phyloP scores from a whole-genome alignment of 1,140 invertebrate species.

The Coptotermes formosanus region DNA sequence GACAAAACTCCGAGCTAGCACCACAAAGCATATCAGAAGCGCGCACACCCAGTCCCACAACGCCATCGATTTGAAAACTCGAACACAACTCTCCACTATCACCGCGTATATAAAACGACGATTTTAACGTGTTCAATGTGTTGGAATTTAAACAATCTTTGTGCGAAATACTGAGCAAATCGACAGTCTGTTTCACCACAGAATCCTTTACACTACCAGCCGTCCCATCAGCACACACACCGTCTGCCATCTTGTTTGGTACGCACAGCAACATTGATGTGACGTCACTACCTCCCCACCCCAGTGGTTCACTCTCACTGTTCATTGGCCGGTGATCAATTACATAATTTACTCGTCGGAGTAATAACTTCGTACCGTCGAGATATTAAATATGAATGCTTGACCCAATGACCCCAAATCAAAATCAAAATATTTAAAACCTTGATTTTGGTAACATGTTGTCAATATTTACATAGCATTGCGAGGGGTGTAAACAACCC shows the following conservation, averaged over 20 bases:
- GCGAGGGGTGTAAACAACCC: background rate
- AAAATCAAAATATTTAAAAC: conserved; percentile 22
- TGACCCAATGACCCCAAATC: conserved; percentile 32
- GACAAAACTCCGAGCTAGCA: conserved; percentile 30
- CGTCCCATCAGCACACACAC: conserved; percentile 33
- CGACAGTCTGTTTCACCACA: conserved; percentile 30
- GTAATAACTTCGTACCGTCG: conserved; percentile 29
- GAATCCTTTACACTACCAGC: conserved; percentile 25
- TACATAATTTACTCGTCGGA: conserved; percentile 33
- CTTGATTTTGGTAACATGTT: background rate
- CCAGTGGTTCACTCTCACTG: conserved; percentile 26
- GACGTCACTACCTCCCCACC: conserved; percentile 24
- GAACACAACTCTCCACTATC: conserved; percentile 34
- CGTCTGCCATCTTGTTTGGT: conserved; percentile 36
- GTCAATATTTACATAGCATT: background rate
- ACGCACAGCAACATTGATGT: conserved; percentile 35
- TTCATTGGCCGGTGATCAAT: conserved; percentile 34
- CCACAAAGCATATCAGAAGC: conserved; percentile 32
- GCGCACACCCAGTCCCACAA: conserved; percentile 34
- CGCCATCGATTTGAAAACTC: conserved; percentile 33
- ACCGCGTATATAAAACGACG: conserved; percentile 34
- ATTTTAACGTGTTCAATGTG: conserved; percentile 30
- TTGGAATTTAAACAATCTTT: conserved; percentile 31
- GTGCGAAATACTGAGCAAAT: conserved; percentile 34
- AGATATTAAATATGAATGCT: conserved; percentile 34